Evolutionary conservation across 2,797 vertebrate species (phyloP).

Genomic region (Bufotes viridis): DNA sequence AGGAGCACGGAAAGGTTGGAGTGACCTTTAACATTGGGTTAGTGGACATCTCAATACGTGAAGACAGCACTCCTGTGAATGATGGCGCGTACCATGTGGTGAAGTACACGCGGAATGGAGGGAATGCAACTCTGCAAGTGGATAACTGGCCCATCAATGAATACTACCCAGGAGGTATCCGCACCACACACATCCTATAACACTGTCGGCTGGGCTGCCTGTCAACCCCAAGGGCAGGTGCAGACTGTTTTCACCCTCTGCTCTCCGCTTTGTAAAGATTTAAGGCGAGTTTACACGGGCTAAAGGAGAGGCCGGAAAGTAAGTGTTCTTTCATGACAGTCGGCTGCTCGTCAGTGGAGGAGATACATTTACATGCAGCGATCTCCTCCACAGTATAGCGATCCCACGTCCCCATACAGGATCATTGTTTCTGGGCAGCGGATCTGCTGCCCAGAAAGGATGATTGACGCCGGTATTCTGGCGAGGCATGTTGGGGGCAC

Average conservation of each 20-base stretch:
- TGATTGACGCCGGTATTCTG: too few relatives aligned
- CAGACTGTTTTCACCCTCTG: not conserved
- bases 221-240: too few relatives aligned
- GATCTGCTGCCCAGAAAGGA: too few relatives aligned
- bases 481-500: too few relatives aligned
- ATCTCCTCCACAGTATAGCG: too few relatives aligned
- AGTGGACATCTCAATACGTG: slow-evolving; percentile 92
- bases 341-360: too few relatives aligned
- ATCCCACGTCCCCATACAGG: too few relatives aligned
- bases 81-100: slow-evolving; percentile 98
- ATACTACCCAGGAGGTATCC: slow-evolving; percentile 93
- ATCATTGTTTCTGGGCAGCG: too few relatives aligned
- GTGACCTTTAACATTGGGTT: slow-evolving; percentile 98
- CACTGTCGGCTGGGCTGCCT: not conserved
- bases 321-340: too few relatives aligned
- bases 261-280: not conserved
- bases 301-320: too few relatives aligned
- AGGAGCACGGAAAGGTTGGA: slow-evolving; percentile 98
- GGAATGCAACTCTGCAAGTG: slow-evolving; percentile 96
- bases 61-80: slow-evolving; percentile 91
- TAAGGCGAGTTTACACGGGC: too few relatives aligned
- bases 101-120: slow-evolving; percentile 94
- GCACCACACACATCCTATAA: not conserved
- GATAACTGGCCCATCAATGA: slow-evolving; percentile 98
- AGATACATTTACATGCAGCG: too few relatives aligned